Conservation (phyloP, 64 coral and sea anemone species). For the Montipora sp. region DNA sequence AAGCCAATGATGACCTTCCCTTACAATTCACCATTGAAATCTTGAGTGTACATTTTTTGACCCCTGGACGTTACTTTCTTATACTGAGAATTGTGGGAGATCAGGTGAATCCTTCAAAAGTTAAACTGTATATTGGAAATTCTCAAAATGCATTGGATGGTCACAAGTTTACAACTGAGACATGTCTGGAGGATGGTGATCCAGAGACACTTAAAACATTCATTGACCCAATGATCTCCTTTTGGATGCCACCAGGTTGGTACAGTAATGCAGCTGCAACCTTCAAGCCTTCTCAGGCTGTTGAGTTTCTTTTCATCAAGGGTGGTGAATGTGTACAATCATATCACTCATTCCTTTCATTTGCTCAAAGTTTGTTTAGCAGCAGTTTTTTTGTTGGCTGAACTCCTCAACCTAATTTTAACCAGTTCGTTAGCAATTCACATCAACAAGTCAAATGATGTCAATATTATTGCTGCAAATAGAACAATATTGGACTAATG, state of each 20-base stretch:
- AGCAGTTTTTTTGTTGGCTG: too few species aligned
- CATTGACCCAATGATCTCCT: constrained; percentile 34
- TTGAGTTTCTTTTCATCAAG: too few species aligned
- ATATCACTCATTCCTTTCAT: too few species aligned
- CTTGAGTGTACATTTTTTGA: constrained; percentile 13
- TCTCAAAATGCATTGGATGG: constrained; percentile 9
- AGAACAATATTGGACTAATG: too few species aligned
- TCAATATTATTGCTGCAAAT: too few species aligned
- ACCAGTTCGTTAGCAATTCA: too few species aligned
- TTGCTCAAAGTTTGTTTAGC: too few species aligned
- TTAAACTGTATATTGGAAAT: constrained; percentile 16
- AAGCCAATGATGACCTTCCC: neutral
- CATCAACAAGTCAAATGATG: too few species aligned
- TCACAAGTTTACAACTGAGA: constrained; percentile 31
- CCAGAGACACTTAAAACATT: constrained; percentile 15
- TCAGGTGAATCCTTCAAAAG: constrained; percentile 7
- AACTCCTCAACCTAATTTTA: too few species aligned
- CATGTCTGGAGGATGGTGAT: constrained; percentile 41
- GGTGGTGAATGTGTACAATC: too few species aligned
- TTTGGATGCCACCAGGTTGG: constrained; percentile 34
- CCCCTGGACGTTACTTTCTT: constrained; percentile 22
- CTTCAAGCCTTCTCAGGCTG: too few species aligned
- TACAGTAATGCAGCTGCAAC: neutral
- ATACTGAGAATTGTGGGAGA: constrained; percentile 13
- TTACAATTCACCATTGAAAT: constrained; percentile 43